A percentile compares a stretch with the other conserved stretches of the same genome.
These are phyloP conservation scores for Cryptotis parvus DNA, from an alignment of 2,113 vertebrate species.

Conservation along the genomic window DNA sequence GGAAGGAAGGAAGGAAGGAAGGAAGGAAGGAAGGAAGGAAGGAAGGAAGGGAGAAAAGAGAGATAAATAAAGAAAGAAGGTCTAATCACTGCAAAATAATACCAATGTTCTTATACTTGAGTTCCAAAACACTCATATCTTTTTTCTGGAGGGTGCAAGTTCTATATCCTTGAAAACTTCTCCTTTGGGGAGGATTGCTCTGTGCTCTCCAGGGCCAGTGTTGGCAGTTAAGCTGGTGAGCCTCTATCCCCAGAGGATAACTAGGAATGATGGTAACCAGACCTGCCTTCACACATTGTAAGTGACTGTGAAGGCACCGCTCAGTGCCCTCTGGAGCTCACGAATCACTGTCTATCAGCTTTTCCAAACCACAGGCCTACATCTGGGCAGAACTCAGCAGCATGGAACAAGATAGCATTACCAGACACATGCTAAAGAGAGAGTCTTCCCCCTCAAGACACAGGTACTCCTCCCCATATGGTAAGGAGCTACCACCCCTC, in stretches of 20 bases:
- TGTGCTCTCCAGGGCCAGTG: not conserved
- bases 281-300: constrained; percentile 18
- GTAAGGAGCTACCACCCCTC: not conserved
- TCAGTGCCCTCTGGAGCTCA: not conserved
- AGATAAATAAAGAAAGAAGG: no score
- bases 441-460: not conserved
- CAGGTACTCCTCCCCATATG: not conserved
- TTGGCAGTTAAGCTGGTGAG: not conserved
- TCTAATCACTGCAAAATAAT: not conserved
- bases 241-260: not conserved
- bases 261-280: constrained; percentile 29
- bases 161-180: not conserved
- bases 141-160: not conserved
- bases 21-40: no score
- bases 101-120: not conserved
- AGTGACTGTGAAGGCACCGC: not conserved
- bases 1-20: no score
- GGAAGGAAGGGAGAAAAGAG: no score
- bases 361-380: constrained; percentile 28
- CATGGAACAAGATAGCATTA: not conserved
- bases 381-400: not conserved
- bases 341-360: constrained; percentile 31
- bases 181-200: not conserved
- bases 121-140: not conserved
- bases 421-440: not conserved